Base-by-base conservation (phyloP, 2,888 invertebrate genomes). In the Phortica okadai region DNA sequence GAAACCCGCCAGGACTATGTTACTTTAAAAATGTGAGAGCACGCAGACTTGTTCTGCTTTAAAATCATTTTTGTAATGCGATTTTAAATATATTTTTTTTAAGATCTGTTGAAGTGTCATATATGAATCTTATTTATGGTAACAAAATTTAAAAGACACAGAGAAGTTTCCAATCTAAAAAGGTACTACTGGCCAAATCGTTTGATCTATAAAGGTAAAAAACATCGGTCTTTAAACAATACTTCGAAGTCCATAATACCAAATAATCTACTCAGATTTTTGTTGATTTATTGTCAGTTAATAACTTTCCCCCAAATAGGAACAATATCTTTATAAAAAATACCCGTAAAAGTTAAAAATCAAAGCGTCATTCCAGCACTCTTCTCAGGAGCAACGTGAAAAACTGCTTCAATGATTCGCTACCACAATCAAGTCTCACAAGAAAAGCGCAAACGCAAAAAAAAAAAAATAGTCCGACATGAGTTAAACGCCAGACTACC, bases 351-450 rank as follows among this genome's bases (percentile, higher is more conserved):
- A 59, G 14, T n/a, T 21, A 59, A 59, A 16, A 59, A 59, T 59
- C 76, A 72, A 81, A 82, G 74, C 72, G 77, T 25, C 69, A 69
- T 10, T 44, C n/a, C 3, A 33, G 33, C 2, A 33, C 33, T 33
- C 33, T 33, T n/a, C 44, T 54, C 45, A 62, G 42, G 73, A 21
- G 72, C 14, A 79, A 81, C 78, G 77, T 80, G 78, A 74, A 77
- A 79, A 78, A 79, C 77, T 77, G 74, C 79, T 78, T 79, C 78
- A 77, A 59, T 62, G 73, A 59, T 66, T 54, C 59, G 25, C 75
- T 69, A 72, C 42, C 16, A 50, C 5, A 11, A 58, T 33, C 7
- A 59, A 16, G 16, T 16, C 59, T 59, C 10, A 59, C 2, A 59
- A 59, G 59, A n/a, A 59, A 59, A 11, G n/a, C 21, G 59, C 7